Percentiles rank a stretch among this genome's conserved stretches.
phyloP scores from a whole-genome alignment of 2,888 invertebrate genomes.

The Sinodicranocentrus sp. region DNA sequence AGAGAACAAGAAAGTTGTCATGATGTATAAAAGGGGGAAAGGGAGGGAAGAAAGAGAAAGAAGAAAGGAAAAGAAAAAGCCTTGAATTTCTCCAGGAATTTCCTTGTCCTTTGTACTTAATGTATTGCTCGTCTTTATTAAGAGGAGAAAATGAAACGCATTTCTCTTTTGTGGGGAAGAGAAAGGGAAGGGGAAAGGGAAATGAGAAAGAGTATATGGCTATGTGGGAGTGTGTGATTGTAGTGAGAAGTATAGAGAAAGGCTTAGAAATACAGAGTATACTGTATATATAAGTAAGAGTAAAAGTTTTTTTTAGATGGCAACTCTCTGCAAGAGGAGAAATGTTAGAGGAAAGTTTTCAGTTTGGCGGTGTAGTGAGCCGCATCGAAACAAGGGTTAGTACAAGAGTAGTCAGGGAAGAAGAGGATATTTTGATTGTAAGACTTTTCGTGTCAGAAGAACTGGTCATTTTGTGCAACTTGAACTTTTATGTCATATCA shows the following conservation, averaged over 20 bases:
- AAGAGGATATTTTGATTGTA: conserved; percentile 10
- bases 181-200: conserved; percentile 34
- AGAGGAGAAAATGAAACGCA: conserved; percentile 47
- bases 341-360: conserved; percentile 1
- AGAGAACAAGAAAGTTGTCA: neutral
- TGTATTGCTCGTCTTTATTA: conserved; percentile 55
- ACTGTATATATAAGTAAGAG: too few species aligned
- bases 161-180: conserved; percentile 18
- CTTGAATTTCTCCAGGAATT: conserved; percentile 65
- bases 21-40: conserved; percentile 9
- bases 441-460: conserved; percentile 12
- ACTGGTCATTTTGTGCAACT: conserved; percentile 10
- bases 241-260: too few species aligned
- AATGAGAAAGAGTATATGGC: too few species aligned
- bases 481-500: conserved; percentile 11
- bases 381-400: neutral
- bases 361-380: conserved; percentile 10
- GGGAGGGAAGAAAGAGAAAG: conserved; percentile 16
- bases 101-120: conserved; percentile 58
- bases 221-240: conserved; percentile 13
- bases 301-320: too few species aligned
- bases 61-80: conserved; percentile 39
- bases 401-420: neutral
- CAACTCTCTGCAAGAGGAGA: too few species aligned
- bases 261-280: too few species aligned